Conservation (phyloP, 2,888 invertebrate species). For the Cephus pulcher region DNA sequence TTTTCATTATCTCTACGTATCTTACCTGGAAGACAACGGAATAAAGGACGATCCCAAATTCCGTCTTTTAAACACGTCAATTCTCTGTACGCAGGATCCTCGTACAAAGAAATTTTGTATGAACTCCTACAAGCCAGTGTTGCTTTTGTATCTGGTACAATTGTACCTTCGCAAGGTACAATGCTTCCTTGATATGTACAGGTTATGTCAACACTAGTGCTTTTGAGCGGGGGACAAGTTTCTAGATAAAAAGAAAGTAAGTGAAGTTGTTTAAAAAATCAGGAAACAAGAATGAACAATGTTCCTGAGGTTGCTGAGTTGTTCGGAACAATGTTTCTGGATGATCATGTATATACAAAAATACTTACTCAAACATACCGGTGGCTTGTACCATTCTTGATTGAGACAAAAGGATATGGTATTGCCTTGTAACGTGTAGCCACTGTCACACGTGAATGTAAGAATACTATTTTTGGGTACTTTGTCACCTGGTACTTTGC, state of each 20-base stretch:
- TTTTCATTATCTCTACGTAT: background rate
- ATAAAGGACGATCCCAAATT: slow-evolving; percentile 40
- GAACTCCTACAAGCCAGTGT: slow-evolving; percentile 44
- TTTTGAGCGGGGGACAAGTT: slow-evolving; percentile 38
- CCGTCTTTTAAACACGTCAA: slow-evolving; percentile 41
- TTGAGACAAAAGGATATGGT: slow-evolving; percentile 40
- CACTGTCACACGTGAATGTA: slow-evolving; percentile 44
- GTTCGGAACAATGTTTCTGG: background rate
- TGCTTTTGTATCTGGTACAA: slow-evolving; percentile 44
- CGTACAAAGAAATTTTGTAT: slow-evolving; percentile 42
- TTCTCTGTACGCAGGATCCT: slow-evolving; percentile 46
- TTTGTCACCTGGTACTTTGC: slow-evolving; percentile 37
- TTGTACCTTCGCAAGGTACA: slow-evolving; percentile 40
- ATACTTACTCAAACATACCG: slow-evolving; percentile 39
- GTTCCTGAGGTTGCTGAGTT: background rate
- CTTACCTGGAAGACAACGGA: slow-evolving; percentile 45
- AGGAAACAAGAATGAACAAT: background rate
- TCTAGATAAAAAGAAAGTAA: slow-evolving; percentile 22
- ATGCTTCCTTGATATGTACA: slow-evolving; percentile 35
- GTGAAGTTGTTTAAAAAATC: background rate
- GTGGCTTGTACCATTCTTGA: slow-evolving; percentile 38
- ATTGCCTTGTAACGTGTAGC: slow-evolving; percentile 44
- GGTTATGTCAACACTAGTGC: slow-evolving; percentile 39
- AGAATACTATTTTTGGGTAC: slow-evolving; percentile 44
- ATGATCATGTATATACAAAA: background rate